Conservation (phyloP, 2,797 vertebrate genomes). For the Paguma larvata region DNA sequence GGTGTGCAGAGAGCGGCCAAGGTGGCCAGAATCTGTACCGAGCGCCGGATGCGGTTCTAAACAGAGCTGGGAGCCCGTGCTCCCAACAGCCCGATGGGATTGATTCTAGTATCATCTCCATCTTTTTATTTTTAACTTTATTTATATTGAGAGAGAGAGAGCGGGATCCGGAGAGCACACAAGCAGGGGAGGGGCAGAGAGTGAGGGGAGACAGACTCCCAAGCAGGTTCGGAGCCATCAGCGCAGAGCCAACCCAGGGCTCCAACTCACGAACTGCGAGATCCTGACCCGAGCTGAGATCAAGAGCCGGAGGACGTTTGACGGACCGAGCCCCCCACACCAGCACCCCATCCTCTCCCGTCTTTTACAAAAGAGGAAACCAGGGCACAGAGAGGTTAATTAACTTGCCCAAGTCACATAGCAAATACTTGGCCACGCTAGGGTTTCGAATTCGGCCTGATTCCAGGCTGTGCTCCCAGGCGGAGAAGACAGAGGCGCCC, state of each 20-base stretch:
- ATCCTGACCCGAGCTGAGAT: no score
- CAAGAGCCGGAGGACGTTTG: no score
- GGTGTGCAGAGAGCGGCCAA: neutral
- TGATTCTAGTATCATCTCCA: neutral
- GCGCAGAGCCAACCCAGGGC: no score
- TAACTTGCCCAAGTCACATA: neutral
- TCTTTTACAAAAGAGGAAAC: neutral
- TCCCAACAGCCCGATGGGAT: neutral
- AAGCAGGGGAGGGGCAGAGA: no score
- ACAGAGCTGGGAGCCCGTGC: fast-evolving
- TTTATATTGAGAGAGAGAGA: no score
- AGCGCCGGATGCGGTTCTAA: neutral
- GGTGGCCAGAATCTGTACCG: neutral
- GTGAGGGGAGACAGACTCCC: no score
- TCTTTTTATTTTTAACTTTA: neutral
- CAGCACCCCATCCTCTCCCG: no score
- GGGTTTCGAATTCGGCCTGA: neutral
- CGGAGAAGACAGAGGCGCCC: neutral
- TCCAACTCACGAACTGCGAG: no score
- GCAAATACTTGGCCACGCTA: no score
- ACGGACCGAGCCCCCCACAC: no score
- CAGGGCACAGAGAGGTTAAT: neutral
- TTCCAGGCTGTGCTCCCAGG: neutral
- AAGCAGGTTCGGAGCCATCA: no score
- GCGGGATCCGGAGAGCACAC: no score